Evolutionary conservation across 2,113 vertebrate genomes (phyloP).

Genomic region (Globicephala melas): DNA sequence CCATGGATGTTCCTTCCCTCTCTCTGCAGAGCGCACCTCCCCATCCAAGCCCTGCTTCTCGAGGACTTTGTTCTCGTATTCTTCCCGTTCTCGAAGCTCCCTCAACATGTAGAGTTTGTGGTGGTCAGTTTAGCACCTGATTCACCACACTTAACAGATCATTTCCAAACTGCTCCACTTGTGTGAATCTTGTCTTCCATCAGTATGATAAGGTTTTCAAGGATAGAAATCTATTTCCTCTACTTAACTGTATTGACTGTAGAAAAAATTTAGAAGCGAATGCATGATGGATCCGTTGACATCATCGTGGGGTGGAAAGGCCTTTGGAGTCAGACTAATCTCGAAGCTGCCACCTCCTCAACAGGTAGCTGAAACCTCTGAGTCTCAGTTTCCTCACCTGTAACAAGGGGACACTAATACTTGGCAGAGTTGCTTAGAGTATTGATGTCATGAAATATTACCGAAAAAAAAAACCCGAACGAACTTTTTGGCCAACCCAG

Average conservation of each 20-base stretch:
- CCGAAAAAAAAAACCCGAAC: too few species aligned
- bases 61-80: rapidly evolving
- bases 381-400: background rate
- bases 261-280: background rate
- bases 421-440: background rate
- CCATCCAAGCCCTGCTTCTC: background rate
- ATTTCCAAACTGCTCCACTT: background rate
- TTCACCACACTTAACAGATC: background rate
- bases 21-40: background rate
- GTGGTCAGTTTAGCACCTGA: background rate
- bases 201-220: background rate
- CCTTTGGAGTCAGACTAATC: background rate
- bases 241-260: background rate
- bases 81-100: background rate
- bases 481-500: too few species aligned
- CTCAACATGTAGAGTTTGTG: background rate
- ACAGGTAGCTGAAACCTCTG: background rate
- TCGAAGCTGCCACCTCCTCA: background rate
- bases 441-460: background rate
- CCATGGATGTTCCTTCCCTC: rapidly evolving
- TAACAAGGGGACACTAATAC: background rate
- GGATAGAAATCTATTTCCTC: background rate
- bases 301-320: background rate
- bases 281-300: background rate
- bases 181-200: background rate